Base-by-base conservation (phyloP, 2,797 vertebrate genomes). In the Holocentrus rufus region DNA sequence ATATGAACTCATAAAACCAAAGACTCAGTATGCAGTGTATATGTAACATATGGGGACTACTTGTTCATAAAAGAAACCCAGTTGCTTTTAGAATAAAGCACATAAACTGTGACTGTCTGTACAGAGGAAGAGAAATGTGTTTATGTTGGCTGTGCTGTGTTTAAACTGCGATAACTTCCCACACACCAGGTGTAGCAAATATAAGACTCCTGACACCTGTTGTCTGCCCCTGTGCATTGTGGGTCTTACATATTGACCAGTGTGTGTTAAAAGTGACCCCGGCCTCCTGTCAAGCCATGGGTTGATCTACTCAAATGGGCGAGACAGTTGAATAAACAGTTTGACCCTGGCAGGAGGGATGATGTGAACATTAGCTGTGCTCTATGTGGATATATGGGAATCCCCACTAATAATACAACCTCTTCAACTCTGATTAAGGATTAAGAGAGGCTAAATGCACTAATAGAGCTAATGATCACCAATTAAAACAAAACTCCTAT, bases 221-320 rank as follows among this genome's bases (percentile, higher is more conserved):
- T 4, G 6, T 57, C 63, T 52, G 64, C 30, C 55, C 62, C 42
- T 49, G 34, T 76, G 78, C 79, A 83, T 76, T 85, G 57, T 83
- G 74, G 77, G 59, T 72, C 23, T 69, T 60, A 47, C 25, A 20
- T 62, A 52, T 55, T 63, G 42, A 39, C 23, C 47, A 34, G 47
- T 25, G 18, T 61, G 39, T 69, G 58, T 66, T 62, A 30, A 20
- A 15, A 9, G 65, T 79, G 75, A 77, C 65, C 65, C 49, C 44
- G 61, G 36, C 53, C 66, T 22, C 68, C 76, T 73, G 71, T 65
- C 67, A 72, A 77, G 58, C 56, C 46, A 46, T 7, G 8, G 57
- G 67, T 66, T 80, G 69, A 87, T 77, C 58, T 25, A 36, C n/a
- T 69, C 11, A 50, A 60, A 60, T 10, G 7, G 7, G 22, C 7